Evolutionary conservation across 2,888 invertebrate species (phyloP).

Genomic region (Latrodectus elegans): DNA sequence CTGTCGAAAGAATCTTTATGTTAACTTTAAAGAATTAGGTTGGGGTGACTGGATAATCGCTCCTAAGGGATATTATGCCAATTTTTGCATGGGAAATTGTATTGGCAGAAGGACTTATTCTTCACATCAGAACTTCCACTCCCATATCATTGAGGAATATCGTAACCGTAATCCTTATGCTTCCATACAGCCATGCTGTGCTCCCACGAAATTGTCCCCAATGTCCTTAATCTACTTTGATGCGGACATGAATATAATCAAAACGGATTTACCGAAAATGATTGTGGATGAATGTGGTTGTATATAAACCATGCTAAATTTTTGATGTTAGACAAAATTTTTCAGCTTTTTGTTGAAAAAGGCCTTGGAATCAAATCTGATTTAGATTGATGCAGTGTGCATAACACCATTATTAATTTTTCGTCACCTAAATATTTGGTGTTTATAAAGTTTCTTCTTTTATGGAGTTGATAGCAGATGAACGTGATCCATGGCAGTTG

Average conservation of each 20-base stretch:
- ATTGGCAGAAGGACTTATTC: slow-evolving; percentile 86
- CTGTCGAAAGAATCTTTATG: slow-evolving; percentile 92
- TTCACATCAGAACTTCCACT: slow-evolving; percentile 89
- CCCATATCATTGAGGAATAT: slow-evolving; percentile 92
- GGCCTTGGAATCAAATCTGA: slow-evolving; percentile 61
- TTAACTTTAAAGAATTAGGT: slow-evolving; percentile 90
- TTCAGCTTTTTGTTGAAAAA: too few relatives aligned
- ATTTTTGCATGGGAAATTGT: slow-evolving; percentile 94
- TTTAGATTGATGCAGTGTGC: neutral
- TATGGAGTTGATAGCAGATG: too few relatives aligned
- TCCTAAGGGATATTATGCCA: slow-evolving; percentile 92
- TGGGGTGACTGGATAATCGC: slow-evolving; percentile 97
- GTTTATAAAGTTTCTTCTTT: too few relatives aligned
- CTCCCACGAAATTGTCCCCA: slow-evolving; percentile 91
- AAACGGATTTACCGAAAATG: slow-evolving; percentile 95
- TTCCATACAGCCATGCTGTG: slow-evolving; percentile 89
- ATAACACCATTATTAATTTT: neutral
- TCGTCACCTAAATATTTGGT: neutral
- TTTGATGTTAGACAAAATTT: too few relatives aligned
- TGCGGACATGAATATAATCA: slow-evolving; percentile 90
- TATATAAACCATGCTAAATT: slow-evolving; percentile 79
- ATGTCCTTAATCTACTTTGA: slow-evolving; percentile 95
- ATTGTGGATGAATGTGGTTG: slow-evolving; percentile 96
- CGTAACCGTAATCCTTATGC: slow-evolving; percentile 78
- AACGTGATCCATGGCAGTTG: too few relatives aligned